Evolutionary conservation across 2,113 vertebrate genomes (phyloP), one percentile per base, ranked within the genome.

Genomic region (Uria lomvia): DNA sequence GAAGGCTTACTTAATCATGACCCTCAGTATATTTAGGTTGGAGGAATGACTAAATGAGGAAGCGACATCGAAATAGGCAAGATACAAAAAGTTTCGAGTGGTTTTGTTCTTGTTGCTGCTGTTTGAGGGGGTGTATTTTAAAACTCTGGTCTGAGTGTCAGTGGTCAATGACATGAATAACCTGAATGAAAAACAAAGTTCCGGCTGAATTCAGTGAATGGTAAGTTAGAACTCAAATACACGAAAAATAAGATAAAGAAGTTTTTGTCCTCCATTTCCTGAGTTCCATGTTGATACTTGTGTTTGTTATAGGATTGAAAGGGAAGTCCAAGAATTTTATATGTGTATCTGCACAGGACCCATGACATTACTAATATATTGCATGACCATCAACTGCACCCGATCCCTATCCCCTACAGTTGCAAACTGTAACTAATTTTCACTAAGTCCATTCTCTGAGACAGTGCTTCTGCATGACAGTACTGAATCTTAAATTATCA

Each of bases 391-490:
- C 50, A 71, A 22, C 7, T 38, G 19, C 30, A 76, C 12, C 8
- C 0, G 0, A 9, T 40, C 43, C 49, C 38, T 17, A 50, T 32
- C 34, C 56, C 15, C 23, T 52, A 15, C 9, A 20, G 52, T 2
- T 29, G 42, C 22, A 43, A 81, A 50, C 18, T 34, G 2, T 8
- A 81, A 55, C 12, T 36, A 19, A 34, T 62, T 49, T 29, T 63
- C 47, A 45, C 23, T 20, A 47, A 63, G 12, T 40, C 27, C 8
- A 12, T 43, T 62, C 62, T 70, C 55, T 8, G 24, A 59, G 68
- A 49, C 12, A 36, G 21, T 18, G 36, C 4, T 38, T 81, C 55
- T 38, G 49, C 26, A 38, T 21, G 20, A 68, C 19, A 58, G 27
- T 7, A 86, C 12, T 0, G 2, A 38, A 52, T 32, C 23, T 63